Conservation (phyloP, 2,888 invertebrate species). For the Tanaodytes sp. region DNA sequence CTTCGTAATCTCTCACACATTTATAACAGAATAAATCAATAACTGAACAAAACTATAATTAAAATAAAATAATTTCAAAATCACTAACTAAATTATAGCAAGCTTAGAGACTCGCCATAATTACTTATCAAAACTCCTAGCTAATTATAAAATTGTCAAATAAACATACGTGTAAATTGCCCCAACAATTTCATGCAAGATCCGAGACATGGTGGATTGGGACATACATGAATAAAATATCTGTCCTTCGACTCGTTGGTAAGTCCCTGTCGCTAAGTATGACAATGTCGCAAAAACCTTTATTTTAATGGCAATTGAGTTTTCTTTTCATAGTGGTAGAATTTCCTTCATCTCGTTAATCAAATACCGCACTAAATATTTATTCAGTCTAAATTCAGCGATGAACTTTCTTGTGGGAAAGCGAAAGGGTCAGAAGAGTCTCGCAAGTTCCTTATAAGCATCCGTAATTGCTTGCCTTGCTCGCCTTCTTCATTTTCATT, state of each 20-base stretch:
- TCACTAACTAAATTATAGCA: too few relatives aligned
- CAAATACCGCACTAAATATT: not conserved
- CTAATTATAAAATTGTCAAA: too few relatives aligned
- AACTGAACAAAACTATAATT: too few relatives aligned
- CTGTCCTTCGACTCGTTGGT: not conserved
- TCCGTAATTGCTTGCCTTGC: too few relatives aligned
- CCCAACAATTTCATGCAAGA: slow-evolving; percentile 1
- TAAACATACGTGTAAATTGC: slow-evolving; percentile 3
- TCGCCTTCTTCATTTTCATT: too few relatives aligned
- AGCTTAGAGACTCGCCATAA: too few relatives aligned
- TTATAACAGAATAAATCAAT: too few relatives aligned
- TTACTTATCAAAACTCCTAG: too few relatives aligned
- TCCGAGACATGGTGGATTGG: not conserved
- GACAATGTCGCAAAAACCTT: not conserved
- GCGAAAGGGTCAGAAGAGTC: not conserved
- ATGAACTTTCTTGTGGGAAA: slow-evolving; percentile 1
- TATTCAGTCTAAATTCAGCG: not conserved
- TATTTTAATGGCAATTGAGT: not conserved
- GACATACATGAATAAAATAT: not conserved
- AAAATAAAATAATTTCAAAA: too few relatives aligned
- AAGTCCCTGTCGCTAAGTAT: slow-evolving; percentile 1
- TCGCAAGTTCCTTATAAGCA: too few relatives aligned
- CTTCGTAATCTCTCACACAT: too few relatives aligned
- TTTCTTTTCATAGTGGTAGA: not conserved
- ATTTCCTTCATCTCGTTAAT: not conserved